Evolutionary conservation across 1,140 invertebrate species (phyloP), one percentile per base, ranked within the genome.

Genomic region (Protaetia brevitarsis): DNA sequence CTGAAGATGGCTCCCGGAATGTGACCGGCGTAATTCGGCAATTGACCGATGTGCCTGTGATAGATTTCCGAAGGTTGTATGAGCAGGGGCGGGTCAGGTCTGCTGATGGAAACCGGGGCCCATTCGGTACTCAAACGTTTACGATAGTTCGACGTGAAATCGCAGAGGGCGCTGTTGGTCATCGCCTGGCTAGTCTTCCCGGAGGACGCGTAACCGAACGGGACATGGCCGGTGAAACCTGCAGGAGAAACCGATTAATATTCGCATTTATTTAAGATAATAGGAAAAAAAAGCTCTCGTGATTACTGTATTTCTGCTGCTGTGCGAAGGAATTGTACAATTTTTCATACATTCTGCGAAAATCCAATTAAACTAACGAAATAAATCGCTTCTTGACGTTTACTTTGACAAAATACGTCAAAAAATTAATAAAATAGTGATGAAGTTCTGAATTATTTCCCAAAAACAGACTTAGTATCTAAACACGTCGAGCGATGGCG

Each of bases 21-120:
- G 70, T 91, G 88, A 1, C 88, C 89, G 3, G 83, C 82, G 76
- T 91, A 91, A 73, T 87, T 87, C 0, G 89, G 89, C 61, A 91
- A 73, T 79, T 89, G 83, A 8, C 88, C 88, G 31, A 87, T 82
- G 65, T 89, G 84, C 65, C 86, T 85, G 70, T 87, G 85, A 67
- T 90, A 90, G 30, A 90, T 84, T 72, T 86, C 80, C 21, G 79
- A 78, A 2, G 82, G 79, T 70, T 80, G 73, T 26, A 82, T 78
- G 10, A 79, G 31, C 8, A 82, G 71, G 1, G 81, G 83, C 2
- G 80, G 82, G 71, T 85, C 82, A 0, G 83, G 80, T 31, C 79
- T 77, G 29, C 76, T 73, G 31, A 83, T 74, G 56, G 75, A 83
- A 2, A 87, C 84, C 26, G 88, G 88, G 16, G 87, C 86, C 88